Base-by-base conservation (phyloP, 2,888 invertebrate species). In the Idaea aversata region DNA sequence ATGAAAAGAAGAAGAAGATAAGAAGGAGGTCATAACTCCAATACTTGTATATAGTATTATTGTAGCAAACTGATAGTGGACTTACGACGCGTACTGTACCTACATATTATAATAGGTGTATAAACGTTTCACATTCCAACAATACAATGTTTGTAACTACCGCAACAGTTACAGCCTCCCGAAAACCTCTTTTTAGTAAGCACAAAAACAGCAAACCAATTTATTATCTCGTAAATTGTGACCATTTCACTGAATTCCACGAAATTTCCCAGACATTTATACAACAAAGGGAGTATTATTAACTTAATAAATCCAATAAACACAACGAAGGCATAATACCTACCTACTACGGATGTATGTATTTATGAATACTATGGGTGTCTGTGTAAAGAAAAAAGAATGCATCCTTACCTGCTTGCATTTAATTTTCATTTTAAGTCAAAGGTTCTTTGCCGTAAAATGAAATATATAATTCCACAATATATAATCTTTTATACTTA, bases 121-220 rank as follows among this genome's bases (percentile, higher is more conserved):
- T 25, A 25, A 25, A 25, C 25, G 25, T 25, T 25, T 25, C 25
- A 3, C 25, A 25, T 25, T 25, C 25, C 25, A 25, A 25, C 25
- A 25, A 25, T 25, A 25, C 25, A 25, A 25, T 25, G 25, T 25
- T 25, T 25, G 25, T 25, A 25, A 25, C 25, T 25, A 25, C 25
- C 25, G 25, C 25, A 25, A 25, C 25, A 25, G 25, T 25, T 47
- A 7, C 47, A 47, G 10, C 47, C 47, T 47, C 4, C 47, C 47
- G 47, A 47, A 47, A 47, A 47, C 47, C 47, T 47, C 47, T 47
- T 47, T 47, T 47, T 47, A 47, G 47, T 47, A 47, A 47, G 47
- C 47, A 47, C 47, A 47, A 47, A 47, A 47, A 47, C 47, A 47
- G 47, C 47, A 47, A 25, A 47, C 47, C 47, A 47, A 47, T 47